Evolutionary conservation across 30 jellyfish, hydroid and myxozoan species (phyloP), one percentile per base, ranked within the genome.

Genomic region (Turritopsis rubra): DNA sequence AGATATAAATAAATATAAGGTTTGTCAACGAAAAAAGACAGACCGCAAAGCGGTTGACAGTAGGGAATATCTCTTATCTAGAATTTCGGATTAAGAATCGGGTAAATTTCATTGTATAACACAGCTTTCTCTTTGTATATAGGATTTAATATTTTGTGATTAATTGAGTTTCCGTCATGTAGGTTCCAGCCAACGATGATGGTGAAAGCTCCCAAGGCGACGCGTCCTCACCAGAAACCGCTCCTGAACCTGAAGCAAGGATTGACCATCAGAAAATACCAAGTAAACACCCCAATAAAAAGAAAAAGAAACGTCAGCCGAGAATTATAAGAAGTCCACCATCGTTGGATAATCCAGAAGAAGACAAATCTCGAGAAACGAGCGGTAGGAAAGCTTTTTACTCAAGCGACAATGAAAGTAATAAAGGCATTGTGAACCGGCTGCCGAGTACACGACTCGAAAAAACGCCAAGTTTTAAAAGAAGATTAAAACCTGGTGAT

Each of bases 141-240:
- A 68, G 19, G 9, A n/a, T 4, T 17, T 7, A 66, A 66, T 26
- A 17, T 21, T 66, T 66, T 66, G 8, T 17, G 29, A 54, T 54
- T 54, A 18, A 18, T 60, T 68, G 28, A 8, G 19, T 0, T 9
- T 30, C 29, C 19, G 0, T 0, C 0, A 7, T 79, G 26, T 79
- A 79, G 85, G 85, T 79, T 0, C 79, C 85, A 29, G 83, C 53
- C 7, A 26, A 25, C 53, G 85, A 79, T 21, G 85, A 79, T 17
- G 79, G 71, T 21, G 53, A 30, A 21, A 79, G 85, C 28, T 79
- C 85, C 53, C 71, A 31, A 23, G 79, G 85, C 8, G 83, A 75
- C 65, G 52, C 52, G 18, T 79, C 85, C 21, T 79, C 85, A 79
- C 85, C 85, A 0, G 85, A 79, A 53, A 79, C 85, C 52, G 79